Evolutionary conservation across 2,888 invertebrate species (phyloP), one percentile per base, ranked within the genome.

Genomic region (Rhaphigaster nebulosa): DNA sequence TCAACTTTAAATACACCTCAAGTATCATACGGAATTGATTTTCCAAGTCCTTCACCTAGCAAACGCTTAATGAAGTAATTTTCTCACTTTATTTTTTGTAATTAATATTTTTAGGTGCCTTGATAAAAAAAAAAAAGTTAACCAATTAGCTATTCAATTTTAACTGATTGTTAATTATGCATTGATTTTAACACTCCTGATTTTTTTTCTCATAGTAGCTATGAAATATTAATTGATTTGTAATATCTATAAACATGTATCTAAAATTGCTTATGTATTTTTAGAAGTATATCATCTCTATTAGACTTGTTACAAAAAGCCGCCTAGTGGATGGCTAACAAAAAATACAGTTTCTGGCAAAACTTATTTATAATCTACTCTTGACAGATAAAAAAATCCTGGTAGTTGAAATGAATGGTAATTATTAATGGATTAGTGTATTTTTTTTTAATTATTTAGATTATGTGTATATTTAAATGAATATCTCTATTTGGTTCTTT

Each of bases 1-100:
- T 70, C 56, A n/a, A 89, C 89, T 89, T 76, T 89, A 76, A 89
- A 89, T 50, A 89, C 89, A 15, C 89, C 89, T 50, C 41, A 65
- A 29, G 89, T 65, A 23, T 18, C 45, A 20, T 89, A 45, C 15
- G 45, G 45, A 23, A n/a, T 65, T 23, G 76, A 89, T 76, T 76
- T 45, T 70, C 20, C 41, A 1, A 50, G 76, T 45, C 89, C 70
- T 29, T 76, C 70, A 29, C 50, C 87, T 34, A 50, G n/a, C 70
- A 76, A 89, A 76, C 56, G 52, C 45, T 84, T 45, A 52, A 89
- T 38, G 50, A 89, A 89, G 70, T 70, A 89, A 45, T 89, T 65
- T 65, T 76, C 38, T 38, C 23, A 8, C 20, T 76, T 60, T 76
- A 38, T 76, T 76, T 76, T 70, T 76, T 20, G 6, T 89, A 45